A percentile compares a stretch with the other conserved stretches of the same genome.
phyloP scores from a whole-genome alignment of 2,113 vertebrate genomes.

The Ceyx melanurus region DNA sequence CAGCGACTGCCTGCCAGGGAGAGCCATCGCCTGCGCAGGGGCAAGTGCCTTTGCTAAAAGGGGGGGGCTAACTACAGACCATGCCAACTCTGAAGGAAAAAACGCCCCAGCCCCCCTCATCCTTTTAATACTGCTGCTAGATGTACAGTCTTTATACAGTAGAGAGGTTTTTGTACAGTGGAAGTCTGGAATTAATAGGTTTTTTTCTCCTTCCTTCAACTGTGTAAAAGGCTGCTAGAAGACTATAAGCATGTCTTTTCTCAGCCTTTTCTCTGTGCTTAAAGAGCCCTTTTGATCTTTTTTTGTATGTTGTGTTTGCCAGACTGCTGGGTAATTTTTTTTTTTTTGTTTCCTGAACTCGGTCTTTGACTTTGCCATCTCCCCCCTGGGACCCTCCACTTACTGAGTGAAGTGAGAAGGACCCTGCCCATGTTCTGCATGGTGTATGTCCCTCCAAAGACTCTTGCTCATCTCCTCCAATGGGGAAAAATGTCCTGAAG shows the following conservation, averaged over 20 bases:
- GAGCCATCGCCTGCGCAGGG: fast-evolving
- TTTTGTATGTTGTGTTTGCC: not conserved
- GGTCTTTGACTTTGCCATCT: fast-evolving
- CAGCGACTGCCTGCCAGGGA: not conserved
- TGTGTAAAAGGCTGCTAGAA: not conserved
- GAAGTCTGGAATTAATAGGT: not conserved
- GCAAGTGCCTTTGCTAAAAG: not conserved
- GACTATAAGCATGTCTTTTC: not conserved
- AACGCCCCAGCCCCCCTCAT: not conserved
- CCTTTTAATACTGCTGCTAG: not conserved
- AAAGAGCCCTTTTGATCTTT: not conserved
- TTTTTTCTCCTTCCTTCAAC: not conserved
- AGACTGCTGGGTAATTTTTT: not conserved
- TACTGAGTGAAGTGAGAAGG: not conserved
- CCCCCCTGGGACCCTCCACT: not conserved
- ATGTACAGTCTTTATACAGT: not conserved
- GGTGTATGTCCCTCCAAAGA: not conserved
- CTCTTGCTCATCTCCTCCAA: not conserved
- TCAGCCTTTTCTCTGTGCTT: not conserved
- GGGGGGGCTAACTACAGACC: not conserved
- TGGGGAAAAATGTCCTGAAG: not conserved
- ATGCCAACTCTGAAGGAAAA: not conserved
- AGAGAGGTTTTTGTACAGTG: fast-evolving
- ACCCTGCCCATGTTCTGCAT: not conserved
- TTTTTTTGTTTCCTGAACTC: not conserved